Evolutionary conservation across 64 coral and sea anemone species (phyloP).

Genomic region (Pocillopora damicornis): DNA sequence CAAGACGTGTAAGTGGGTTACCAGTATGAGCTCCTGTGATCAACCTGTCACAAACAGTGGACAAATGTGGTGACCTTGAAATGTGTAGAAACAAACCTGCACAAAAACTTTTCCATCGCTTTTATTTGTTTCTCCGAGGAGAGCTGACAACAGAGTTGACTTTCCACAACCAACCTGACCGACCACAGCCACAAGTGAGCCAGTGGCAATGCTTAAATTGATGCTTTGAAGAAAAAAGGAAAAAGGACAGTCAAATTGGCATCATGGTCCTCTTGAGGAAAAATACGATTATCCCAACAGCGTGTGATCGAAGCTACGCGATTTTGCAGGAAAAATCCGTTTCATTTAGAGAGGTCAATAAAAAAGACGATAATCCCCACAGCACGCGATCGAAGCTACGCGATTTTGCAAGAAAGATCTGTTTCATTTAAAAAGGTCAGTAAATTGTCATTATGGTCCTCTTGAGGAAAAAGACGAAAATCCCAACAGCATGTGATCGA

Average conservation of each 20-base stretch:
- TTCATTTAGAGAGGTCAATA: too few species aligned
- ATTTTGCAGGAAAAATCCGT: neutral
- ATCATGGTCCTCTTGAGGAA: too few species aligned
- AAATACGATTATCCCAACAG: too few species aligned
- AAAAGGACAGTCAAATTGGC: neutral
- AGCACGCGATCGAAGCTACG: too few species aligned
- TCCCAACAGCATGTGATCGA: too few species aligned
- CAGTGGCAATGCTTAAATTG: conserved; percentile 63
- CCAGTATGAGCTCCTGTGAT: neutral
- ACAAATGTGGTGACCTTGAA: neutral
- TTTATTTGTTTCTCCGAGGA: conserved; percentile 85
- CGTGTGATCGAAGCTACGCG: too few species aligned
- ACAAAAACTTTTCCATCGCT: conserved; percentile 61
- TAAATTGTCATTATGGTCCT: too few species aligned
- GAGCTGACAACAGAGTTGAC: conserved; percentile 64
- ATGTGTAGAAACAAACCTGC: conserved; percentile 28
- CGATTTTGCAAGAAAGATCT: too few species aligned
- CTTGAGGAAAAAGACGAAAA: too few species aligned
- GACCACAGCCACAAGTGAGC: conserved; percentile 84
- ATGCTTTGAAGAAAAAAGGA: conserved; percentile 33
- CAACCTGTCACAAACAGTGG: neutral
- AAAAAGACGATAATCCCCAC: too few species aligned
- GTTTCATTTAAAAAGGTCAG: too few species aligned
- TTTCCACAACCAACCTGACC: conserved; percentile 92
- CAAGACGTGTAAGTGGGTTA: neutral